phyloP scores from a whole-genome alignment of 2,113 vertebrate species.

The Cephalopterus ornatus region DNA sequence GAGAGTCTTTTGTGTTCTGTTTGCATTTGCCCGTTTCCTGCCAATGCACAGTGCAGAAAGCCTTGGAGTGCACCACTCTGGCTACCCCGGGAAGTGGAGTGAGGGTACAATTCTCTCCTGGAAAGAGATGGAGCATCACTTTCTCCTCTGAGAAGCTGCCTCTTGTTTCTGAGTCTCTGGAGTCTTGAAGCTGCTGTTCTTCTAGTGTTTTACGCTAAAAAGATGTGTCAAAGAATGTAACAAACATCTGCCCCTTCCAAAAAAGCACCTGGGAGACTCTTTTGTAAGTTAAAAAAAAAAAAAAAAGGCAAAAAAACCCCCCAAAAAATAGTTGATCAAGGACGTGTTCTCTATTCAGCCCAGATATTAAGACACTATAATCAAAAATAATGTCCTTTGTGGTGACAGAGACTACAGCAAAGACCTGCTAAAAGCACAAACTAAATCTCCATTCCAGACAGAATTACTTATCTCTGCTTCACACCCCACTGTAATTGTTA shows the following conservation, averaged over 20 bases:
- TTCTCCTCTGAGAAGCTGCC: conserved; percentile 68
- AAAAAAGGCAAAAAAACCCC: background rate
- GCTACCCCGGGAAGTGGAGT: conserved; percentile 89
- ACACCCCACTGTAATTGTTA: background rate
- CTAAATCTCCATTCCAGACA: background rate
- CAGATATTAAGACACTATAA: background rate
- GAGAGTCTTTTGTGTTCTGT: conserved; percentile 82
- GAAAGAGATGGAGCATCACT: conserved; percentile 88
- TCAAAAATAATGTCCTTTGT: background rate
- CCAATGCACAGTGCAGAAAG: conserved; percentile 97
- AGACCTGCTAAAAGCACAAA: background rate
- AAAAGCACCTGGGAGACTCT: background rate
- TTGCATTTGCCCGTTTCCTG: conserved; percentile 90
- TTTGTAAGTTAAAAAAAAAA: background rate
- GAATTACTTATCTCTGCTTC: background rate
- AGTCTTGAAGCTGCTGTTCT: conserved; percentile 72
- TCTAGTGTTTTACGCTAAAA: conserved; percentile 88
- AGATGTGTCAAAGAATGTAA: conserved; percentile 73
- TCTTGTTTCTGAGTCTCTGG: conserved; percentile 40
- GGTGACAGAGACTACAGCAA: background rate
- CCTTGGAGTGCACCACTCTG: conserved; percentile 96
- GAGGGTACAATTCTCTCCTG: conserved; percentile 87
- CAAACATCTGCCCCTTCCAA: background rate
- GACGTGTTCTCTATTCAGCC: background rate
- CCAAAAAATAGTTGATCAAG: background rate